Percentiles rank a stretch among this genome's conserved stretches.
Conservation (phyloP, 2,888 invertebrate genomes). For the Scaptomyza cyrtandrae region DNA sequence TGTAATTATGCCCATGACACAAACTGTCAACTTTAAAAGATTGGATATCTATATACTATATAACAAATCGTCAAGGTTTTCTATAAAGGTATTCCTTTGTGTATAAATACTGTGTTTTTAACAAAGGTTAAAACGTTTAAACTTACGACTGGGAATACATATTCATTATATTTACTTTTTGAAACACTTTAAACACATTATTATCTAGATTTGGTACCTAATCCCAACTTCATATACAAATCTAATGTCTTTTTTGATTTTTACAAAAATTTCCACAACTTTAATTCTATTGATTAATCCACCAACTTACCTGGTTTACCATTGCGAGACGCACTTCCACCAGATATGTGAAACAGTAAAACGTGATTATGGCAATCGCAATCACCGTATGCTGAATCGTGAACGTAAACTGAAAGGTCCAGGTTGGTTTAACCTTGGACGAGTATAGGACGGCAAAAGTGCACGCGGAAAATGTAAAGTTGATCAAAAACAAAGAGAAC, state of each 20-base stretch:
- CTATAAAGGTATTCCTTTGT: background rate
- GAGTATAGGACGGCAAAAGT: constrained; percentile 78
- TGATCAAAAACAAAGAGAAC: constrained; percentile 67
- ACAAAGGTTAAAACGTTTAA: too few relatives aligned
- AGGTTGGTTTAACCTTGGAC: constrained; percentile 68
- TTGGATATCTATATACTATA: background rate
- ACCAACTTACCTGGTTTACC: constrained; percentile 77
- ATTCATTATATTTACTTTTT: too few relatives aligned
- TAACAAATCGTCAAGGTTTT: background rate
- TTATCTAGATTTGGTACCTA: too few relatives aligned
- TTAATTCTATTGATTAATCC: too few relatives aligned
- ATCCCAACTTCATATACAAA: too few relatives aligned
- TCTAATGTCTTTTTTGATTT: too few relatives aligned
- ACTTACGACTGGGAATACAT: too few relatives aligned
- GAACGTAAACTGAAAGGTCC: constrained; percentile 80
- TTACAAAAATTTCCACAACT: too few relatives aligned
- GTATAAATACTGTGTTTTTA: background rate
- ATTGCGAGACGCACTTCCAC: constrained; percentile 80
- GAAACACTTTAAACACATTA: too few relatives aligned
- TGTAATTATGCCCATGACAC: constrained; percentile 4
- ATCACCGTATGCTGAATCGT: constrained; percentile 82
- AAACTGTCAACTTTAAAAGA: background rate
- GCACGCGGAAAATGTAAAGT: constrained; percentile 72
- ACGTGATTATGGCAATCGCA: constrained; percentile 72
- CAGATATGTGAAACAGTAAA: constrained; percentile 74